These are phyloP conservation scores for Phaethornis superciliosus DNA, from an alignment of 2,113 vertebrate species.

Conservation along the genomic window DNA sequence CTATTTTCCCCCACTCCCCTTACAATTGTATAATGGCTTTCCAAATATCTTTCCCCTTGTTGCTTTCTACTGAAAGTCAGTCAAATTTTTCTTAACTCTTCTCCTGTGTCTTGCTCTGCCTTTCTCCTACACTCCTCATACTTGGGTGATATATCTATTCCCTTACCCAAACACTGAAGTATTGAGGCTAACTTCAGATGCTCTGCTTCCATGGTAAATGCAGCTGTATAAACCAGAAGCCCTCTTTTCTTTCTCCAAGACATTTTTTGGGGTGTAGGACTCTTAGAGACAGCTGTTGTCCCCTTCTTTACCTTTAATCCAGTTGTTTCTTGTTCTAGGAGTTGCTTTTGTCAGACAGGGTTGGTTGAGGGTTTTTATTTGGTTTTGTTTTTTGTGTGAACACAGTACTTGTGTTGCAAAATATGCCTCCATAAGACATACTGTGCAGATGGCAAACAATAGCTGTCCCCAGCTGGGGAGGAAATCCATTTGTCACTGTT, in stretches of 20 bases:
- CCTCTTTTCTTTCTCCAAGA: not conserved
- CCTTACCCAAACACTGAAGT: not conserved
- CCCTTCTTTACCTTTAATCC: slow-evolving; percentile 6
- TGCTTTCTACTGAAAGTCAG: not conserved
- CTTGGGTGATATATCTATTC: not conserved
- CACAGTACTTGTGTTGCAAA: not conserved
- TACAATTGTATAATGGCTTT: not conserved
- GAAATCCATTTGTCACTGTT: slow-evolving; percentile 54
- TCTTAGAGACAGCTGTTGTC: not conserved
- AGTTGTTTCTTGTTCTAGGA: not conserved
- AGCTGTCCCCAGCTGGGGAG: not conserved
- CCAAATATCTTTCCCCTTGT: not conserved
- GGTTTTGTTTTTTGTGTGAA: not conserved
- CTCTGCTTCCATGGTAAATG: not conserved
- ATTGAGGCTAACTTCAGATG: not conserved
- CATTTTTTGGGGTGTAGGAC: not conserved
- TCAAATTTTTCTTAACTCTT: not conserved
- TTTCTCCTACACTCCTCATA: not conserved
- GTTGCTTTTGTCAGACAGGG: not conserved
- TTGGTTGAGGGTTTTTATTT: too few relatives aligned
- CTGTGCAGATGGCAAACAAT: slow-evolving; percentile 53
- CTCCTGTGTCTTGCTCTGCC: not conserved
- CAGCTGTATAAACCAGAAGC: not conserved
- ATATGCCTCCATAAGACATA: not conserved
- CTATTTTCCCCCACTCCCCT: not conserved